Base-by-base conservation (phyloP, 1,140 invertebrate genomes). In the Pseudachorutes palmiensis region DNA sequence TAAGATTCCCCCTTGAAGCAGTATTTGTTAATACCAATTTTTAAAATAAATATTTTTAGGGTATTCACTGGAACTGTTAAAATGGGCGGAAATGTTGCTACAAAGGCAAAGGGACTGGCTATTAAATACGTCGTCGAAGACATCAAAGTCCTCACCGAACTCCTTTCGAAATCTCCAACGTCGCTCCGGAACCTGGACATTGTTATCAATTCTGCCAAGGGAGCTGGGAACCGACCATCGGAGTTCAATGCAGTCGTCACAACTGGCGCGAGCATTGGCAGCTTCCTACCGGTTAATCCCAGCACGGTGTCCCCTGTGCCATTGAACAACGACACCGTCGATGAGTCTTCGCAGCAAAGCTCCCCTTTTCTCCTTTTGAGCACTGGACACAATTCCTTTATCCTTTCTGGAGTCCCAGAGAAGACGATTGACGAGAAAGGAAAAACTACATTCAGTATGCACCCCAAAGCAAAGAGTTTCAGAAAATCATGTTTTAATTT, bases 221-320 rank as follows among this genome's bases (percentile, higher is more conserved):
- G 22, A 31, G 29, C 9, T 58, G 55, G 64, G 29, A 66, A 9
- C 1, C 9, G 9, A n/a, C 22, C 45, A n/a, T 22, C 62, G 24
- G 65, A 55, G 29, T 69, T 63, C 28, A 72, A 72, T 49, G 71
- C 71, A 19, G 65, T 70, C 1, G 61, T 72, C 16, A 72, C 68
- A 1, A 62, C 59, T 57, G 66, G 68, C 3, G 24, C 29, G 16
- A 68, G 68, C 36, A 3, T 68, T 2, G 9, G 29, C 5, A 55
- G 24, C 31, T 72, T 67, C 49, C 61, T 69, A 30, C 9, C 55
- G 16, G 24, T 45, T 1, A 22, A 57, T 5, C 5, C 19, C 5
- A 28, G 5, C 55, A 58, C 12, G 9, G 19, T 22, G 5, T 22
- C 55, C 12, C 5, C 55, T n/a, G n/a, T n/a, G n/a, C n/a, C n/a